phyloP scores from a whole-genome alignment of 2,888 invertebrate species.

The Xestia c-nigrum region DNA sequence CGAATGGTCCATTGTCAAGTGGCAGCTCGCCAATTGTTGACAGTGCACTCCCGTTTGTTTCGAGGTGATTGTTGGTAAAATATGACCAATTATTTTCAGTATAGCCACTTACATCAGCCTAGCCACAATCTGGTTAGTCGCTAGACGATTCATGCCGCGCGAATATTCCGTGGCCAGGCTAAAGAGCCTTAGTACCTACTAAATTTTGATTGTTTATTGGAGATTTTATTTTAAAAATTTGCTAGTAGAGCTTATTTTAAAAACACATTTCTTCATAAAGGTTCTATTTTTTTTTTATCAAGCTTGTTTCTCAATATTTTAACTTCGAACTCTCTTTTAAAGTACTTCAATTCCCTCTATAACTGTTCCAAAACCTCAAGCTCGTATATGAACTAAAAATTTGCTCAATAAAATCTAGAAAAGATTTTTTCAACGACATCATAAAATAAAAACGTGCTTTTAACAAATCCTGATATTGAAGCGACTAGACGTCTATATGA shows the following conservation, averaged over 20 bases:
- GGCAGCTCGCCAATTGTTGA: conserved; percentile 27
- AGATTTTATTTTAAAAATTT: too few species aligned
- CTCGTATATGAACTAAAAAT: conserved; percentile 16
- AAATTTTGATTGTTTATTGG: not conserved
- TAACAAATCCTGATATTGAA: conserved; percentile 42
- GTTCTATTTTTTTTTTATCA: not conserved
- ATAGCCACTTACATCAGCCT: not conserved
- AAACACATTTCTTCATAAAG: not conserved
- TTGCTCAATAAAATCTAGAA: conserved; percentile 11
- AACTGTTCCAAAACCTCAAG: not conserved
- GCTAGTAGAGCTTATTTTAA: too few species aligned
- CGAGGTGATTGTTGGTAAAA: conserved; percentile 15
- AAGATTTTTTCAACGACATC: conserved; percentile 6
- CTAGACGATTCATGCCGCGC: not conserved
- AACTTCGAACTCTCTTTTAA: not conserved
- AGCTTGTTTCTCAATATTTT: not conserved
- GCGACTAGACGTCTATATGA: conserved; percentile 54
- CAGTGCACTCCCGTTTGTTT: conserved; percentile 18
- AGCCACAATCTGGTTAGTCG: not conserved
- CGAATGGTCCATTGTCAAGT: conserved; percentile 28
- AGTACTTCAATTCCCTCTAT: not conserved
- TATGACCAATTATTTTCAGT: not conserved
- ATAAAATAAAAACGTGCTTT: conserved; percentile 37
- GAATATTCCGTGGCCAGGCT: not conserved
- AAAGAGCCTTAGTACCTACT: too few species aligned